Percentiles rank a stretch among this genome's conserved stretches.
phyloP scores from a whole-genome alignment of 2,113 vertebrate genomes.

The Protobothrops flavoviridis region DNA sequence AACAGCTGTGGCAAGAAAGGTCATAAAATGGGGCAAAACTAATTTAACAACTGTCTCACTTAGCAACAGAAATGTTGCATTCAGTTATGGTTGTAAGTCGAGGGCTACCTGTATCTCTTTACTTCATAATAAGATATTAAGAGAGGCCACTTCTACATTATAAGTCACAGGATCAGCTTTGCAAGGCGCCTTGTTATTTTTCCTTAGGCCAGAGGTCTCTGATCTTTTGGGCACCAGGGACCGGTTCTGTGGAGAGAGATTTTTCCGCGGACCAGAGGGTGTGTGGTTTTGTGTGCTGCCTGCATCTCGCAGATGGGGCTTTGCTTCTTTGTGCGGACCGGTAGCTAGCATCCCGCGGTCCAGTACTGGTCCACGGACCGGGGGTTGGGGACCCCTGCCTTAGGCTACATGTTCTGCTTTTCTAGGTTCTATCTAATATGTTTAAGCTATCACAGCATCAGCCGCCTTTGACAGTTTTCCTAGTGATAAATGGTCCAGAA shows the following conservation, averaged over 20 bases:
- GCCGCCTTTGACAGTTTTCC: conserved; percentile 27
- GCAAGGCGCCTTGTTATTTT: conserved; percentile 54
- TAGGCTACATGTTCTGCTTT: neutral
- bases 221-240: no score
- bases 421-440: conserved; percentile 33
- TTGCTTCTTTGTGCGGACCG: no score
- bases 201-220: no score
- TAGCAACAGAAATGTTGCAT: no score
- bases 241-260: no score
- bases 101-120: neutral
- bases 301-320: neutral
- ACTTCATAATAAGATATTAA: conserved; percentile 40
- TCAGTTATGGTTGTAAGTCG: neutral
- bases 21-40: no score
- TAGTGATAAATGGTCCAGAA: conserved; percentile 40
- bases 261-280: no score
- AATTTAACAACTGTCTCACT: no score
- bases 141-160: neutral
- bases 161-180: conserved; percentile 47
- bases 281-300: no score
- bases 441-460: conserved; percentile 36
- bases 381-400: neutral
- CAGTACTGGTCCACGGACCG: no score
- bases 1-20: no score
- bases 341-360: no score